Percentiles rank a stretch among this genome's conserved stretches.
phyloP scores from a whole-genome alignment of 2,888 invertebrate genomes.

The Oxytorus armatus region DNA sequence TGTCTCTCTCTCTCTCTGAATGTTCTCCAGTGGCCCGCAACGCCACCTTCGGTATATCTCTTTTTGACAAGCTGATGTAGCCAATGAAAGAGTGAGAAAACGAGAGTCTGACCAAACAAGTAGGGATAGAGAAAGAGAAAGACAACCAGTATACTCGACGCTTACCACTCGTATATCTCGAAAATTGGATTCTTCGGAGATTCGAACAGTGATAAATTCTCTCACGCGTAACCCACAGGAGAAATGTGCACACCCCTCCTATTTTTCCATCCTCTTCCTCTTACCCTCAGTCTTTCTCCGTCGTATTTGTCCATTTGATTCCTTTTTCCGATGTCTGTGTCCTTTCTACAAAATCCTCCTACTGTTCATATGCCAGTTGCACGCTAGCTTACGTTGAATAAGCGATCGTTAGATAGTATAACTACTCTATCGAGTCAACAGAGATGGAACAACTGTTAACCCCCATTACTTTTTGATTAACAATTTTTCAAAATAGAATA shows the following conservation, averaged over 20 bases:
- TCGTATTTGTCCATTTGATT: constrained; percentile 2
- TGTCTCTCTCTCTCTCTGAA: constrained; percentile 29
- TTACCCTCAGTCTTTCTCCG: constrained; percentile 8
- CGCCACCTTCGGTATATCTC: constrained; percentile 76
- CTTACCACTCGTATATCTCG: constrained; percentile 80
- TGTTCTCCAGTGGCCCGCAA: constrained; percentile 60
- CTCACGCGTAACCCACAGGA: constrained; percentile 67
- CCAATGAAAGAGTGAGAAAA: constrained; percentile 53
- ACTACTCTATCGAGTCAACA: not conserved
- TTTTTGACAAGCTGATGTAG: constrained; percentile 76
- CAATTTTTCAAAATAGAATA: no score
- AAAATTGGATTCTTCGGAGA: constrained; percentile 82
- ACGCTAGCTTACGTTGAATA: not conserved
- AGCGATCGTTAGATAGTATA: constrained; percentile 9
- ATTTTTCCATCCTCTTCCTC: constrained; percentile 3
- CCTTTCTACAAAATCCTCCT: constrained; percentile 1
- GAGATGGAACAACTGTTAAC: no score
- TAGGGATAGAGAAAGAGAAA: constrained; percentile 44
- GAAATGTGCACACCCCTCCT: constrained; percentile 33
- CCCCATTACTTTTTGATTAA: no score
- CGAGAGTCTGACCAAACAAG: constrained; percentile 49
- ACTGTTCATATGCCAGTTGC: constrained; percentile 2
- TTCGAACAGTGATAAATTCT: constrained; percentile 81
- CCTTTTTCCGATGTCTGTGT: not conserved
- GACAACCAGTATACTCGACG: constrained; percentile 59